Conservation (phyloP, 2,797 vertebrate species). For the Pelodytes ibericus region DNA sequence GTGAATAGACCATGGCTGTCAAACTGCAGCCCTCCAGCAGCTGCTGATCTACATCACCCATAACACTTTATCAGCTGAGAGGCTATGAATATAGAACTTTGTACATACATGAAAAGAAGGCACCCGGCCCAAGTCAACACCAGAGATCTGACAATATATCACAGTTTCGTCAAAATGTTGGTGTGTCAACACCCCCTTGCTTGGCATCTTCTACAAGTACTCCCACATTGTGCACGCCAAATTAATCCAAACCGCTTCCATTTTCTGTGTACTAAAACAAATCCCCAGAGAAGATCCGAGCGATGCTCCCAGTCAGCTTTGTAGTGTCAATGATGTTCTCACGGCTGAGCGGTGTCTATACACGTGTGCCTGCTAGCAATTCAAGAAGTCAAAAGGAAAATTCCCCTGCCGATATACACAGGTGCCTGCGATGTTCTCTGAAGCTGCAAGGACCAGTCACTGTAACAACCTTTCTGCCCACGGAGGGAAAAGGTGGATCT, state of each 20-base stretch:
- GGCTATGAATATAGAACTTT: neutral
- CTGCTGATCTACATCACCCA: too few species aligned
- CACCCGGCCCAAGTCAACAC: neutral
- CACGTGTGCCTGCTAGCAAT: neutral
- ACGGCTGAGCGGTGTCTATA: neutral
- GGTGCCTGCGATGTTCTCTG: neutral
- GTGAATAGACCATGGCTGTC: too few species aligned
- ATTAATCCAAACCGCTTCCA: neutral
- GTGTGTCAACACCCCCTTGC: neutral
- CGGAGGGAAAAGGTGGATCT: constrained; percentile 48
- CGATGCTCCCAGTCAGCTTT: neutral
- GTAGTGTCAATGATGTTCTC: neutral
- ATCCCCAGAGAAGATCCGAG: neutral
- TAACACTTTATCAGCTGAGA: too few species aligned
- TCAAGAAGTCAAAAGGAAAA: constrained; percentile 22
- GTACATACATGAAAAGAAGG: constrained; percentile 38
- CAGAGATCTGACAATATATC: neutral
- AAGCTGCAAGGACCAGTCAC: constrained; percentile 26
- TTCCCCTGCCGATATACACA: neutral
- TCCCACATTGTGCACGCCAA: neutral
- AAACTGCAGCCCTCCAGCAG: too few species aligned
- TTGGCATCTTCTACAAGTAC: constrained; percentile 20
- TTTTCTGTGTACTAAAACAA: neutral
- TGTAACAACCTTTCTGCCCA: constrained; percentile 27
- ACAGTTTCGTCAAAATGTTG: constrained; percentile 1